Base-by-base conservation (phyloP, 2,888 invertebrate genomes). In the Andrena hattorfiana region DNA sequence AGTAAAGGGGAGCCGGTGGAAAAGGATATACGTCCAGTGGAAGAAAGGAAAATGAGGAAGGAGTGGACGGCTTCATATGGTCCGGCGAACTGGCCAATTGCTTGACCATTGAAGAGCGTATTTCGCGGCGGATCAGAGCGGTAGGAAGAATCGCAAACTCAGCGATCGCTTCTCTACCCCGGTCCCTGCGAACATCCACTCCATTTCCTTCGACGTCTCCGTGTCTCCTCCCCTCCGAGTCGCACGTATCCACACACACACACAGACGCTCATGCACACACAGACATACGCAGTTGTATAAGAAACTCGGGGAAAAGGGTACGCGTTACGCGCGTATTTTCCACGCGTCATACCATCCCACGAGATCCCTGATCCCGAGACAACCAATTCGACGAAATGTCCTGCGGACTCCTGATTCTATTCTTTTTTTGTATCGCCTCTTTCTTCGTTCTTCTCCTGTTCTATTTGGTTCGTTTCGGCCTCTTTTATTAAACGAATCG, bases 71-170 rank as follows among this genome's bases (percentile, higher is more conserved):
- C 89, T 90, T 91, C 91, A 88, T 83, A 89, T 91, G 93, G 91
- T 89, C 85, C 87, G 81, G 91, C 91, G 92, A 93, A 91, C 92
- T 93, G 92, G 93, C 93, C 92, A 93, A 93, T 92, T 92, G 92
- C 90, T 90, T 87, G 90, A 91, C 91, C 92, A 92, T 90, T 90
- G 89, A 91, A 90, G 91, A 88, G 84, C 86, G 89, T 89, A 87
- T 88, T 89, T 90, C 91, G 88, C 89, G 88, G 87, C 85, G 91
- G 90, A 92, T 91, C 89, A 86, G 86, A 76, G 85, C 86, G 90
- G 87, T 88, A 89, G 89, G 86, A 86, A 89, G 89, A 90, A 77
- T 90, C 90, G 92, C 90, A 83, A 74, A 87, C 86, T 90, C 88
- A 90, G 90, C 89, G 86, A 81, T 87, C 86, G 73, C 89, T 89